Conservation (phyloP, 2,113 vertebrate genomes). For the Phaethornis superciliosus region DNA sequence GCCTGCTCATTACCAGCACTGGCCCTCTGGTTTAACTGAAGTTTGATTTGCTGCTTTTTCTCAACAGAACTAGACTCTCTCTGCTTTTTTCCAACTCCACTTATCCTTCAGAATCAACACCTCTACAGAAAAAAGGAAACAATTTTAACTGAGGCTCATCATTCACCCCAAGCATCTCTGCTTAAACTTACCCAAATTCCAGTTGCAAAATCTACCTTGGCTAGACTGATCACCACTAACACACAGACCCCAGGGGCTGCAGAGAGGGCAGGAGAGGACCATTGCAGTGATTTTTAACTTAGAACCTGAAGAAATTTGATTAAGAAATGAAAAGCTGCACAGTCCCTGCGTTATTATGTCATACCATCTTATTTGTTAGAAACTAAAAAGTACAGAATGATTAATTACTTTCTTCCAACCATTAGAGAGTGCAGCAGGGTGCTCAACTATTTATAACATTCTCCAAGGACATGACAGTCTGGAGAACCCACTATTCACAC, state of each 20-base stretch:
- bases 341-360: background rate
- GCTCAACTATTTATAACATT: constrained; percentile 34
- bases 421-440: constrained; percentile 19
- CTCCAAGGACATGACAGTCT: constrained; percentile 24
- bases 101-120: background rate
- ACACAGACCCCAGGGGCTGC: background rate
- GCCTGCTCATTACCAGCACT: background rate
- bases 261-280: background rate
- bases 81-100: background rate
- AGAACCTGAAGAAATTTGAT: background rate
- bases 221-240: background rate
- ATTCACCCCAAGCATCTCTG: background rate
- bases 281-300: background rate
- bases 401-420: constrained; percentile 24
- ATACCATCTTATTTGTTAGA: background rate
- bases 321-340: background rate
- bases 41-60: background rate
- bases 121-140: background rate
- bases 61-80: background rate
- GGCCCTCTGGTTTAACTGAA: background rate
- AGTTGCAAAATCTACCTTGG: background rate
- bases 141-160: background rate
- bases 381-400: background rate
- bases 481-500: constrained; percentile 20
- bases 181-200: background rate